phyloP scores from a whole-genome alignment of 2,113 vertebrate genomes.

The mouse (Mus musculus) region GRCm39 chr5:43028001-43028500 shows the following conservation, averaged over 20 bases:
- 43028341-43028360: neutral
- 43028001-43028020: neutral
- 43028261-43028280: neutral
- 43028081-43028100: neutral
- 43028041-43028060: neutral
- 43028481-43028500: neutral
- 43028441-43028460: conserved; percentile 12
- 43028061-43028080: neutral
- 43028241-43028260: neutral
- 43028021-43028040: neutral
- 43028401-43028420: neutral
- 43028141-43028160: neutral
- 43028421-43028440: conserved; percentile 56
- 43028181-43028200: neutral
- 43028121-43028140: neutral
- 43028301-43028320: neutral
- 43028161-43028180: neutral
- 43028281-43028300: neutral
- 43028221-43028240: neutral
- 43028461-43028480: neutral
- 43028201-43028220: neutral
- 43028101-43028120: neutral
- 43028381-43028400: neutral
- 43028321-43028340: neutral
- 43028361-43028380: conserved; percentile 7